Percentiles rank a stretch among this genome's conserved stretches.
These are phyloP conservation scores for Rhinopomastus cyanomelas DNA, from an alignment of 2,113 vertebrate genomes.

Conservation along the genomic window DNA sequence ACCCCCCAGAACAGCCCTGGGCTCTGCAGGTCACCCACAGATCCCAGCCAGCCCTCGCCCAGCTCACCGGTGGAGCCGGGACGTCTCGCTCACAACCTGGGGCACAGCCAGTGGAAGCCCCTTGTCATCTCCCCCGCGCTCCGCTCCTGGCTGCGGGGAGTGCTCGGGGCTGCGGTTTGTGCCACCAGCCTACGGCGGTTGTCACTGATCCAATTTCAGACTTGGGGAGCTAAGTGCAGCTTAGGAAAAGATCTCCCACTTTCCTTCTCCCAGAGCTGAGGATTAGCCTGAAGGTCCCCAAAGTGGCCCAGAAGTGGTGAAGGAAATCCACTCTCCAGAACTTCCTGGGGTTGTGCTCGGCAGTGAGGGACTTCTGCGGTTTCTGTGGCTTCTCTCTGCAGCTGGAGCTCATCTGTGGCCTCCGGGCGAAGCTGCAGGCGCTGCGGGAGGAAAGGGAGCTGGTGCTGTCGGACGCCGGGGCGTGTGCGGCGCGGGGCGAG, in stretches of 20 bases:
- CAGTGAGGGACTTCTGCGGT: background rate
- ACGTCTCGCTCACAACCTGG: background rate
- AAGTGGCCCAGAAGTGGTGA: accelerated
- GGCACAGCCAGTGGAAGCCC: background rate
- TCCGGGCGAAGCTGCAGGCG: conserved; percentile 69
- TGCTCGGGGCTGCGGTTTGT: background rate
- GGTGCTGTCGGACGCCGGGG: conserved; percentile 66
- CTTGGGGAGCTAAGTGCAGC: background rate
- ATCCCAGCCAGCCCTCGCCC: background rate
- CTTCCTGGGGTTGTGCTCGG: accelerated
- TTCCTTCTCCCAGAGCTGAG: background rate
- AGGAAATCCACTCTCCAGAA: background rate
- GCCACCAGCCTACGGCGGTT: background rate
- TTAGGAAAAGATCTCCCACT: background rate
- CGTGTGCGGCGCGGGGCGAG: conserved; percentile 48
- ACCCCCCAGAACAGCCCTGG: background rate
- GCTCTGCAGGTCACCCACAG: background rate
- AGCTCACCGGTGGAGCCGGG: background rate
- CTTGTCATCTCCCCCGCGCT: background rate
- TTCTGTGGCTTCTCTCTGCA: background rate
- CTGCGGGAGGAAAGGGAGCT: conserved; percentile 70
- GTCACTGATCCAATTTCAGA: background rate
- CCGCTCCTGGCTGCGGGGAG: background rate
- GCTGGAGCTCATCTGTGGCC: conserved; percentile 75
- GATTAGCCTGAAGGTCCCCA: background rate